Base-by-base conservation (phyloP, 2,888 invertebrate species). In the Eupithecia vulgata region DNA sequence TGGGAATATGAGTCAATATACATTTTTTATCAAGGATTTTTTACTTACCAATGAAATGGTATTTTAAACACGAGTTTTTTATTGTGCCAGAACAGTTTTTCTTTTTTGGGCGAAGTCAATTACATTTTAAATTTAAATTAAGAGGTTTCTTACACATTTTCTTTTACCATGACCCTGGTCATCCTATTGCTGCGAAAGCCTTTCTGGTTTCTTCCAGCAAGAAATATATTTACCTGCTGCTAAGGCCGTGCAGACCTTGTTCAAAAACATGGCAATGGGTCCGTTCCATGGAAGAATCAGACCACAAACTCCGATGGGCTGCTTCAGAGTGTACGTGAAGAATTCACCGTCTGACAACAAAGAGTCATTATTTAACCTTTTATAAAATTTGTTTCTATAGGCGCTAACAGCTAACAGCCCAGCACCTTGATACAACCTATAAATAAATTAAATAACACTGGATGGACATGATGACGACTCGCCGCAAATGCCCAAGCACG, bases 281-380 rank as follows among this genome's bases (percentile, higher is more conserved):
- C 97, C 98, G 87, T 98, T 98, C 98, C 98, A 98, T 0, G 98
- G 98, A 77, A 98, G 97, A 79, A 98, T 98, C 87, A 97, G 97
- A 0, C 96, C 98, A 84, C 97, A 97, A 3, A 98, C 97, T 5
- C 90, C 90, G 8, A 98, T 96, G 1, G 87, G 87, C 70, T 87
- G 85, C 68, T 87, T 88, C 52, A 87, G 71, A 0, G 97, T 97
- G 87, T 97, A 98, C 1, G 95, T 95, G 81, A 80, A 79, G 0
- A 70, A 57, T 8, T 78, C 80, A 12, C 80, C 80, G 75, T 80
- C 80, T 73, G 45, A 21, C 57, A 68, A 57, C 25, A 25, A 52
- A 21, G 3, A 25, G 1, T 5, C 21, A 45, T 2, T 1, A n/a
- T 45, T 42, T 42, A 37, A 37, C n/a, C 0, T 42, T 42, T 15